These are phyloP conservation scores for Drosophila nikananu DNA, from an alignment of 1,140 invertebrate genomes.

Conservation along the genomic window DNA sequence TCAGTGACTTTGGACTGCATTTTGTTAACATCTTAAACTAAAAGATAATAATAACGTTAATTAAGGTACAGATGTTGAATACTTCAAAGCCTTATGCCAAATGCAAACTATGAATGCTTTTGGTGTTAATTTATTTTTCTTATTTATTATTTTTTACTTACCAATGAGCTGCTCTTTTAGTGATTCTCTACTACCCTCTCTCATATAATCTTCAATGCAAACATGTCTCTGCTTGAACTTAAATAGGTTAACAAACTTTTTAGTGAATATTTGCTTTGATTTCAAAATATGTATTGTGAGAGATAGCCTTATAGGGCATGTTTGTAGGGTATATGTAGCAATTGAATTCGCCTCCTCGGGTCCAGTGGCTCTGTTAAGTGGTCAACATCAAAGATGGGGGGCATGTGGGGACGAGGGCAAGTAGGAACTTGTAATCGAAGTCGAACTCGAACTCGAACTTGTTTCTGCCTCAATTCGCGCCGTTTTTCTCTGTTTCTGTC, in stretches of 20 bases:
- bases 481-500: constrained; percentile 5
- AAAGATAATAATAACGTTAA: not conserved
- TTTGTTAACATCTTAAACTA: not conserved
- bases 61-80: not conserved
- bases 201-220: not conserved
- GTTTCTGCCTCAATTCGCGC: constrained; percentile 47
- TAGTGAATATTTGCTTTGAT: not conserved
- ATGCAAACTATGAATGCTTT: too few relatives aligned
- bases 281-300: not conserved
- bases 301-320: not conserved
- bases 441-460: constrained; percentile 41
- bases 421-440: constrained; percentile 36
- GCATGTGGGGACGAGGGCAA: not conserved
- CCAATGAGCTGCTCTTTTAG: too few relatives aligned
- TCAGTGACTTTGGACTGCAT: not conserved
- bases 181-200: not conserved
- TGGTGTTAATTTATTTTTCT: too few relatives aligned
- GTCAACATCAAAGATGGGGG: not conserved
- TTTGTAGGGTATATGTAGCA: not conserved
- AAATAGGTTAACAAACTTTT: not conserved
- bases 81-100: too few relatives aligned
- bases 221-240: not conserved
- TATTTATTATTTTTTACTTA: too few relatives aligned
- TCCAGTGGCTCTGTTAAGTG: constrained; percentile 17
- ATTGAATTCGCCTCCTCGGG: constrained; percentile 10